phyloP scores from a whole-genome alignment of 2,113 vertebrate species.

The Theristicus caerulescens region DNA sequence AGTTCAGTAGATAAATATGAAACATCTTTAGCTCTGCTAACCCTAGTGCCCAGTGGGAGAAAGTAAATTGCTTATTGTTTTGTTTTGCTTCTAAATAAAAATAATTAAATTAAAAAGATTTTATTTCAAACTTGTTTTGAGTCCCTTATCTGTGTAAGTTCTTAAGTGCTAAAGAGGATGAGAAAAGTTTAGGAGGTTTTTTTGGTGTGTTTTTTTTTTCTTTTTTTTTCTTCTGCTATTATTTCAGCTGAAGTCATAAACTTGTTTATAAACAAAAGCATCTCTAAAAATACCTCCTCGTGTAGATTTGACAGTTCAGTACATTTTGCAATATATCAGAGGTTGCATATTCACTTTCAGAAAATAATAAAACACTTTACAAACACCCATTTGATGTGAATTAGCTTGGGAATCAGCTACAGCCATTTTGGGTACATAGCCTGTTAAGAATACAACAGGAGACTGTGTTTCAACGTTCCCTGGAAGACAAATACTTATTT shows the following conservation, averaged over 20 bases:
- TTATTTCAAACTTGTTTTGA: background rate
- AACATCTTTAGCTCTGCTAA: background rate
- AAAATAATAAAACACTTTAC: background rate
- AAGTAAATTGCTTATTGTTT: background rate
- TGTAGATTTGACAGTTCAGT: background rate
- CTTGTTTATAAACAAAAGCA: background rate
- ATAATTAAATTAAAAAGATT: background rate
- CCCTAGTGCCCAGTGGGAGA: accelerated
- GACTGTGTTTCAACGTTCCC: background rate
- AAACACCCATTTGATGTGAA: background rate
- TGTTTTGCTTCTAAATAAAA: background rate
- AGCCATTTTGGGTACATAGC: background rate
- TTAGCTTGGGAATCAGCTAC: background rate
- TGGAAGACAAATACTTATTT: background rate
- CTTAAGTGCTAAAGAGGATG: background rate
- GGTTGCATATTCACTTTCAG: background rate
- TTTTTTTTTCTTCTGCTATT: background rate
- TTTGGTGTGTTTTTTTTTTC: background rate
- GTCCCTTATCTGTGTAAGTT: background rate
- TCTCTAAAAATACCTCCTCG: background rate
- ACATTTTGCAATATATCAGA: background rate
- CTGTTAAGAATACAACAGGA: background rate
- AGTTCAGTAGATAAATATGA: background rate
- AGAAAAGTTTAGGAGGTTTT: background rate
- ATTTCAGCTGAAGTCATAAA: background rate